Evolutionary conservation across 2,113 vertebrate species (phyloP).

Genomic region (Protobothrops flavoviridis): DNA sequence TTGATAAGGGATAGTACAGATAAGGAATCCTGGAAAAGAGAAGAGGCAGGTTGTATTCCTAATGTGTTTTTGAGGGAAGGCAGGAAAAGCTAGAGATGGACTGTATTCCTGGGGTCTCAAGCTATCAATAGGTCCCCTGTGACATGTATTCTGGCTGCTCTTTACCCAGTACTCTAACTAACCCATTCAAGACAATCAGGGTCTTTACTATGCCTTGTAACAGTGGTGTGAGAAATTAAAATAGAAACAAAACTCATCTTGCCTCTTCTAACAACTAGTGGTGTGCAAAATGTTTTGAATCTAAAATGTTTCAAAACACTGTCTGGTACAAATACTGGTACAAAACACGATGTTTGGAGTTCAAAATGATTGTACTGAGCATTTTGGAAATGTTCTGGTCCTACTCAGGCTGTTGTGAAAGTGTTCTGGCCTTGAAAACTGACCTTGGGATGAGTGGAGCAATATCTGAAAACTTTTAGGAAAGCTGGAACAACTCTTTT

Average conservation of each 20-base stretch:
- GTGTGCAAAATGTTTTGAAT: background rate
- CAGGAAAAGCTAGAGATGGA: background rate
- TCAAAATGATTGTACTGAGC: background rate
- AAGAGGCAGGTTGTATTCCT: background rate
- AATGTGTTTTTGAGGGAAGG: background rate
- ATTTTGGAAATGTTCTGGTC: background rate
- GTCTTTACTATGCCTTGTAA: background rate
- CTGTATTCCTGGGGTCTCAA: background rate
- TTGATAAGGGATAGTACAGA: background rate
- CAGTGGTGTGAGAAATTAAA: background rate
- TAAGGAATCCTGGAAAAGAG: background rate
- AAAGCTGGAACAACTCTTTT: background rate
- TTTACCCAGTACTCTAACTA: background rate
- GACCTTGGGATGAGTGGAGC: background rate
- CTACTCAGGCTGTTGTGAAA: background rate
- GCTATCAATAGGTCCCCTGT: background rate
- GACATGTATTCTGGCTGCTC: background rate
- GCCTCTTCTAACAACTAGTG: background rate
- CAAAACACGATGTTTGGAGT: background rate
- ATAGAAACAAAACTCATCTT: background rate
- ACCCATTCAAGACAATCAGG: background rate
- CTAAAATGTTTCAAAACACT: background rate
- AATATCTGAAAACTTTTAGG: background rate
- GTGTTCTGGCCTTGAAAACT: background rate
- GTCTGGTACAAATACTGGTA: background rate